Conservation (phyloP, 2,888 invertebrate species). For the Xestia xanthographa region DNA sequence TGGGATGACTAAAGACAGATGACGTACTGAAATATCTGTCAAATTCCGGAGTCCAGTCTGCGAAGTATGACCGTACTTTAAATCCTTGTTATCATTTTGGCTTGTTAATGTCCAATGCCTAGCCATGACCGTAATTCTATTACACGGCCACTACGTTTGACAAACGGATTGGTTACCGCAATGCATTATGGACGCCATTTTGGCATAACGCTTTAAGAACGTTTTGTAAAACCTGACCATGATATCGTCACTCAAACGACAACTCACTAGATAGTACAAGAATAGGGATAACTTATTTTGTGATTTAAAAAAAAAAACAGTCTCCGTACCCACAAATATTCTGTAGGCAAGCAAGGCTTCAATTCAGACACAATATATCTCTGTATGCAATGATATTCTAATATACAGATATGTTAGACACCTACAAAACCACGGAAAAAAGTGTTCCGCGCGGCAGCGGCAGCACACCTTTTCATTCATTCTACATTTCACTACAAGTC, state of each 20-base stretch:
- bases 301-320: background rate
- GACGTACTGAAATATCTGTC: background rate
- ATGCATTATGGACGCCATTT: background rate
- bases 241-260: background rate
- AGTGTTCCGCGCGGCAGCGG: too few species aligned
- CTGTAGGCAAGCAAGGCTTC: too few species aligned
- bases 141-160: background rate
- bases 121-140: slow-evolving; percentile 8
- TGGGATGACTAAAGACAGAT: background rate
- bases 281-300: background rate
- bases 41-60: background rate
- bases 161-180: background rate
- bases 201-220: background rate
- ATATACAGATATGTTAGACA: too few species aligned
- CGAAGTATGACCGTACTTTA: background rate
- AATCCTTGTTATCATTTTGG: slow-evolving; percentile 18
- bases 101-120: slow-evolving; percentile 5
- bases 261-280: background rate
- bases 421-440: too few species aligned
- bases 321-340: fast-evolving
- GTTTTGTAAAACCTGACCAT: background rate
- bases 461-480: too few species aligned
- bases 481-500: too few species aligned
- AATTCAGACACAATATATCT: slow-evolving; percentile 3
- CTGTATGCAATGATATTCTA: too few species aligned